Percentiles rank a stretch among this genome's conserved stretches.
Evolutionary conservation across 2,113 vertebrate species (phyloP).

Genomic region (Lanius collurio): DNA sequence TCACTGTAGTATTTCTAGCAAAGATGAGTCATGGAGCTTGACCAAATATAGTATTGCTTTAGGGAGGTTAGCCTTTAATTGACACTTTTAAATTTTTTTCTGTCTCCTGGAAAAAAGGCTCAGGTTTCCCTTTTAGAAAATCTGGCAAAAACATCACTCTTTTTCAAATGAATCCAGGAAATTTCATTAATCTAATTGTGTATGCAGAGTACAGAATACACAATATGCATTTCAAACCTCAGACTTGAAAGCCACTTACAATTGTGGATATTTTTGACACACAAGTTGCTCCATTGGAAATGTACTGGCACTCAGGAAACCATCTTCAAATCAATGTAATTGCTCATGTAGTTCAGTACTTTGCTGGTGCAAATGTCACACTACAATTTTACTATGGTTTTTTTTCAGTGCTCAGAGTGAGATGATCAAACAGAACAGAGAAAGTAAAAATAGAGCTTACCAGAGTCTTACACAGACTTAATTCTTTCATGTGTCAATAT

Average conservation of each 20-base stretch:
- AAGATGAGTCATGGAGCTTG: slow-evolving; percentile 69
- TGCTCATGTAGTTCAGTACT: neutral
- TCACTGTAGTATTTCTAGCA: slow-evolving; percentile 73
- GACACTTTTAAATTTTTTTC: neutral
- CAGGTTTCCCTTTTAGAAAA: neutral
- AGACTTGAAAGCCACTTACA: neutral
- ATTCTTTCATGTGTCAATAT: neutral
- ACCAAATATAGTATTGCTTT: slow-evolving; percentile 49
- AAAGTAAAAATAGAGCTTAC: neutral
- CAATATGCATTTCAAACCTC: neutral
- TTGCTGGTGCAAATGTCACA: neutral
- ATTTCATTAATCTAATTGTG: neutral
- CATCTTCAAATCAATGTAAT: neutral
- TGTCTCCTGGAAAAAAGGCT: neutral
- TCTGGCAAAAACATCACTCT: neutral
- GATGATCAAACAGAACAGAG: neutral
- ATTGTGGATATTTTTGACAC: neutral
- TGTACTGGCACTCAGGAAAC: neutral
- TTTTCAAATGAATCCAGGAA: slow-evolving; percentile 6
- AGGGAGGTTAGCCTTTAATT: slow-evolving; percentile 26
- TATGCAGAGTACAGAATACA: neutral
- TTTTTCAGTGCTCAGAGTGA: neutral
- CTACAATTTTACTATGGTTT: neutral
- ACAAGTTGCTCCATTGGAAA: neutral
- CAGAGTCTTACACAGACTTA: neutral